Percentiles rank a stretch among this genome's conserved stretches.
phyloP scores from a whole-genome alignment of 2,113 vertebrate species.

The Oreocharis arfaki region DNA sequence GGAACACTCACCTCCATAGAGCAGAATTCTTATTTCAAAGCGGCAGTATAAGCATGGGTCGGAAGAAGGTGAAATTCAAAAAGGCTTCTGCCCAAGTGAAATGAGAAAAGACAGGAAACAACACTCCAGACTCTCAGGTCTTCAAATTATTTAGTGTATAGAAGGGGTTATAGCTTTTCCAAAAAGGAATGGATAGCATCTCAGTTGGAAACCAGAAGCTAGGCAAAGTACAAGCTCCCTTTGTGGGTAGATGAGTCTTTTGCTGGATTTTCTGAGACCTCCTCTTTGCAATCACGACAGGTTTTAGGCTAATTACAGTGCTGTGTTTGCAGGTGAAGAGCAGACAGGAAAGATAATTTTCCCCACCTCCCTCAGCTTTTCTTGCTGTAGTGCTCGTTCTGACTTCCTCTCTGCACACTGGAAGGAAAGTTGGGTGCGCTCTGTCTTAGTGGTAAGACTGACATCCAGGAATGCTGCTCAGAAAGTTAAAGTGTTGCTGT shows the following conservation, averaged over 20 bases:
- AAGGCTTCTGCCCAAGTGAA: neutral
- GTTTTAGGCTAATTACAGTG: neutral
- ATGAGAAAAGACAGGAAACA: neutral
- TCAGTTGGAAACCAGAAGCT: neutral
- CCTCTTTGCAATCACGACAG: accelerated
- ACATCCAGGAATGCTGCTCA: neutral
- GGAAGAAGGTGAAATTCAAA: neutral
- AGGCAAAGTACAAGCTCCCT: neutral
- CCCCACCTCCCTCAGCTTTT: neutral
- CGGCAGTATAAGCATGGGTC: neutral
- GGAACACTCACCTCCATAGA: neutral
- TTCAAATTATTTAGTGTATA: neutral
- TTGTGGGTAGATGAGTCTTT: neutral
- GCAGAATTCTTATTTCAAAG: neutral
- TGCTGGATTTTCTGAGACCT: neutral
- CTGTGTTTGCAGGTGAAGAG: neutral
- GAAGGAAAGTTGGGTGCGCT: neutral
- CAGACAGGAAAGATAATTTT: neutral
- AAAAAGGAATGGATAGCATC: neutral
- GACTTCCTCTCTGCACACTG: neutral
- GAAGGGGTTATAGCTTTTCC: neutral
- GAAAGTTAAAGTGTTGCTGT: neutral
- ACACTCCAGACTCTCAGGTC: neutral
- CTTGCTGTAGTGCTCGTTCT: neutral
- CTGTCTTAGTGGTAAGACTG: neutral